Base-by-base conservation (phyloP, 2,797 vertebrate genomes). In the Onychomys torridus region DNA sequence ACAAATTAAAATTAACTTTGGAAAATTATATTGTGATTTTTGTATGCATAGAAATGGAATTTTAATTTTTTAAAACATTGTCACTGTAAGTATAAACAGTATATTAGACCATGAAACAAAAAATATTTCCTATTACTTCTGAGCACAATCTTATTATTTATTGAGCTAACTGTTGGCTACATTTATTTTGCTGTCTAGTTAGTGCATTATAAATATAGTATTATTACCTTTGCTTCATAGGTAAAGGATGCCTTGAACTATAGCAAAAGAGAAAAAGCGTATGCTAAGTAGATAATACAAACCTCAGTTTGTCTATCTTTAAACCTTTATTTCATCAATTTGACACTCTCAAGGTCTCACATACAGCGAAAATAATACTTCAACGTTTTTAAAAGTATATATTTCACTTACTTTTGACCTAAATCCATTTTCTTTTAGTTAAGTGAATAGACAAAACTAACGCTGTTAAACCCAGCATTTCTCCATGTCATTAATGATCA, bases 51-150 rank as follows among this genome's bases (percentile, higher is more conserved):
- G 46, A 65, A 90, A 78, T 85, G 65, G 1, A 14, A 43, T 69
- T 89, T 79, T 46, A 55, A 43, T 29, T 49, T 67, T 89, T 52
- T 91, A 9, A 97, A 83, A 37, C 98, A 95, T 95, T 91, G 49
- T 95, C 84, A 79, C 3, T 82, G 86, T 84, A 2, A 77, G 29
- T 55, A 14, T 57, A 96, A 87, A 94, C 1, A 91, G 69, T 57
- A 59, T 37, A 82, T 57, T 0, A 86, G 17, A 71, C 67, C 19
- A n/a, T 87, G 90, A 93, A 90, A 87, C 34, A 86, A 91, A 88
- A 82, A 21, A 46, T 32, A 63, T 32, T 84, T 84, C 2, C 81
- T 69, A 71, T 59, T 46, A 8, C 11, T 73, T 43, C 23, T 55
- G 37, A 32, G 21, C 37, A 61, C 2, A 89, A 55, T n/a, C 0